A percentile compares a stretch with the other conserved stretches of the same genome.
Conservation (phyloP, 2,888 invertebrate species). For the Rhogogaster chlorosoma region DNA sequence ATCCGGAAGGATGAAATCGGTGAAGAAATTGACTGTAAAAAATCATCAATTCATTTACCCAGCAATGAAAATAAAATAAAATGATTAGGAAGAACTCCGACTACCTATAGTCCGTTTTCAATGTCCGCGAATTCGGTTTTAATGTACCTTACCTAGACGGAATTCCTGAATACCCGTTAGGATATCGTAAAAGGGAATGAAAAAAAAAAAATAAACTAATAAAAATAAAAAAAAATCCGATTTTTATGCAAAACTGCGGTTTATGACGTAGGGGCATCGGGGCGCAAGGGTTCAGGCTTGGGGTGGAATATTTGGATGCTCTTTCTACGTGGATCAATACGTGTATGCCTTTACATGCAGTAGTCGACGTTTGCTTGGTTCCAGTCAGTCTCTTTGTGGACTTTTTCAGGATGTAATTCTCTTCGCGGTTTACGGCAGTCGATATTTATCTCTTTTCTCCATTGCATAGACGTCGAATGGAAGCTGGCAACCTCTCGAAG, state of each 20-base stretch:
- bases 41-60: background rate
- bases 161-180: conserved; percentile 5
- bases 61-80: background rate
- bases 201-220: background rate
- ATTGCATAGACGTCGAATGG: background rate
- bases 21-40: background rate
- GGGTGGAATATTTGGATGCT: conserved; percentile 50
- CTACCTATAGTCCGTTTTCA: background rate
- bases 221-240: conserved; percentile 24
- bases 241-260: conserved; percentile 50
- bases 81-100: background rate
- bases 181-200: conserved; percentile 24
- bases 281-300: background rate
- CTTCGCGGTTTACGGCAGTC: background rate
- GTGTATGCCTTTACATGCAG: conserved; percentile 17
- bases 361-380: conserved; percentile 32
- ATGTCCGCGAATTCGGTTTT: background rate
- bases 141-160: background rate
- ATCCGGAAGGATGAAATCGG: background rate
- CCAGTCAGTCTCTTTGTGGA: background rate
- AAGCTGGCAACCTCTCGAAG: background rate
- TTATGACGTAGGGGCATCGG: conserved; percentile 36
- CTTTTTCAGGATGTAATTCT: background rate
- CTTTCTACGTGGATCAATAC: conserved; percentile 51
- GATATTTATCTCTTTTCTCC: background rate